phyloP scores from a whole-genome alignment of 2,113 vertebrate species.

The Falco punctatus region DNA sequence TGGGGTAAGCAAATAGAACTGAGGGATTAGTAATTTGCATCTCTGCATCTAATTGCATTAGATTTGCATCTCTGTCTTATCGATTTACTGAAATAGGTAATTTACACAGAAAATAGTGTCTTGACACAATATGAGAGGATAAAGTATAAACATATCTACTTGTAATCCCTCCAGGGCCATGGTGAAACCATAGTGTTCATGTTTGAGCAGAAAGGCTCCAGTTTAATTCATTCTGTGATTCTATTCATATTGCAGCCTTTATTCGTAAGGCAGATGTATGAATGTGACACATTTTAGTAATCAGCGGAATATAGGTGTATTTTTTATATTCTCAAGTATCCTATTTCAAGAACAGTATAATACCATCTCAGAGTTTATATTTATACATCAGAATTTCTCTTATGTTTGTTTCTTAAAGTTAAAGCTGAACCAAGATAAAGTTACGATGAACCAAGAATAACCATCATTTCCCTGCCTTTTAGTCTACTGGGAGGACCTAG shows the following conservation, averaged over 20 bases:
- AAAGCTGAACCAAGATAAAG: background rate
- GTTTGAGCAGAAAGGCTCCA: background rate
- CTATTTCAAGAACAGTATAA: background rate
- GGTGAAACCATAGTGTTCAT: background rate
- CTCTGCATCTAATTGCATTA: constrained; percentile 57
- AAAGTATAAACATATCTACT: constrained; percentile 17
- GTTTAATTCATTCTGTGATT: background rate
- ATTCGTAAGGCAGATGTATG: background rate
- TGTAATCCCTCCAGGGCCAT: constrained; percentile 36
- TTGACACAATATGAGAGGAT: constrained; percentile 41
- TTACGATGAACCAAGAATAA: background rate
- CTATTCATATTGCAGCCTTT: background rate
- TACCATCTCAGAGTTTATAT: background rate
- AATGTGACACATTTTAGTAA: background rate
- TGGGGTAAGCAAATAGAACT: constrained; percentile 31
- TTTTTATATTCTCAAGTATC: background rate
- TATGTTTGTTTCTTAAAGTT: background rate
- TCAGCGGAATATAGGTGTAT: background rate
- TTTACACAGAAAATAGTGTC: constrained; percentile 46
- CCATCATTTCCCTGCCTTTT: background rate
- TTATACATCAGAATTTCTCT: background rate
- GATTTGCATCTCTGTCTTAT: constrained; percentile 48
- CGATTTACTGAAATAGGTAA: constrained; percentile 43
- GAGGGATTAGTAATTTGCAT: constrained; percentile 47
- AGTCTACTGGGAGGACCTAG: background rate